A percentile compares a stretch with the other conserved stretches of the same genome.
Evolutionary conservation across 2,888 invertebrate species (phyloP).

Genomic region (Apamea sordens): DNA sequence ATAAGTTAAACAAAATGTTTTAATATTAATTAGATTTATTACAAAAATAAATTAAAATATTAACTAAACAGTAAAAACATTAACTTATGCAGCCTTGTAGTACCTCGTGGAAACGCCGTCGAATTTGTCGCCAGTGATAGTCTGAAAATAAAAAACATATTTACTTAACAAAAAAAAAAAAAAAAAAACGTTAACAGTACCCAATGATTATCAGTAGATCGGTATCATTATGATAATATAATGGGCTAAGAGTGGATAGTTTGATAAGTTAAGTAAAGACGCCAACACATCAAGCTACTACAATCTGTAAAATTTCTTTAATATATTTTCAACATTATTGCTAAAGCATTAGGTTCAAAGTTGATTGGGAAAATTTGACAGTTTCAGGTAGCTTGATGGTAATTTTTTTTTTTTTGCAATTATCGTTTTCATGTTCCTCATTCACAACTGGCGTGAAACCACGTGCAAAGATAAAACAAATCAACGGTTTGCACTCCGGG

Average conservation of each 20-base stretch:
- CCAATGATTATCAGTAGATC: neutral
- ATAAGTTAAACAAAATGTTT: slow-evolving; percentile 3
- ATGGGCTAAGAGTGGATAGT: neutral
- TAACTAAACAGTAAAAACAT: slow-evolving; percentile 42
- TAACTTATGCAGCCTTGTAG: slow-evolving; percentile 68
- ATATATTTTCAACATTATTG: too few relatives aligned
- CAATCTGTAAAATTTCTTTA: too few relatives aligned
- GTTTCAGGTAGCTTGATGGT: too few relatives aligned
- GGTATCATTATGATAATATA: neutral
- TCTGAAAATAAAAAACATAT: slow-evolving; percentile 64
- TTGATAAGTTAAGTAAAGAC: neutral
- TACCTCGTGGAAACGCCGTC: slow-evolving; percentile 71
- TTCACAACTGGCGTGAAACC: neutral
- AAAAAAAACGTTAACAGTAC: neutral
- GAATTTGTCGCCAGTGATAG: slow-evolving; percentile 65
- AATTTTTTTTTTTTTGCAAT: neutral
- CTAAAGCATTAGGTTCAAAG: too few relatives aligned
- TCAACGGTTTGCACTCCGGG: too few relatives aligned
- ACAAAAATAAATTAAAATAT: slow-evolving; percentile 55
- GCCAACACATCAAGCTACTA: too few relatives aligned
- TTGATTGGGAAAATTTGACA: too few relatives aligned
- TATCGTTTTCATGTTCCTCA: neutral
- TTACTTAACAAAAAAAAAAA: neutral
- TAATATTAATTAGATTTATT: slow-evolving; percentile 42
- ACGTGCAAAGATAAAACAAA: too few relatives aligned